Percentiles rank a stretch among this genome's conserved stretches.
Conservation (phyloP, 2,113 vertebrate genomes). For the Petrocephalus microphthalmus region DNA sequence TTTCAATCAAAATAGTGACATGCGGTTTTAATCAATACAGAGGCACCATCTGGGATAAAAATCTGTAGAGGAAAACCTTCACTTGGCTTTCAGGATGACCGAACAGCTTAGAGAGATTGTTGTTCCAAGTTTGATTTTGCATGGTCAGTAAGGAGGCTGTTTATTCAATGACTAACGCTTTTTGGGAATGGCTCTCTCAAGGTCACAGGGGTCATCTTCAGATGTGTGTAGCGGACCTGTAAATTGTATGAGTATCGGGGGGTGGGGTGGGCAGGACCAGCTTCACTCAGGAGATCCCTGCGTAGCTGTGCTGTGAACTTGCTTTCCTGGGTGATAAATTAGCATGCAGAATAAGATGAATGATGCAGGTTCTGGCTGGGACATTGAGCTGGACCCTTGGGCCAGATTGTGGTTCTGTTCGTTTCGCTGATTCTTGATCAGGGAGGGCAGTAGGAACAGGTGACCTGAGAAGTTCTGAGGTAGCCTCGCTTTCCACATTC, state of each 20-base stretch:
- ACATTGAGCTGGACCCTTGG: slow-evolving; percentile 33
- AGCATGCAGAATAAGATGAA: background rate
- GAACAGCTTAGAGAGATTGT: background rate
- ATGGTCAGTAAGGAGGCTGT: slow-evolving; percentile 19
- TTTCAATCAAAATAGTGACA: background rate
- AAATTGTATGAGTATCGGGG: background rate
- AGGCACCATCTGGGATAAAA: background rate
- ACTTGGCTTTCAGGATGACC: slow-evolving; percentile 2
- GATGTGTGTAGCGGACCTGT: slow-evolving; percentile 1
- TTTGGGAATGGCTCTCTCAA: slow-evolving; percentile 26
- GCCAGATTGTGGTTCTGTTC: slow-evolving; percentile 32
- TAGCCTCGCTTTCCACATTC: slow-evolving; percentile 20
- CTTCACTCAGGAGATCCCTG: background rate
- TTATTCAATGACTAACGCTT: slow-evolving; percentile 27
- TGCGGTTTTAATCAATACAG: background rate
- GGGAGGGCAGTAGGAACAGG: slow-evolving; percentile 27
- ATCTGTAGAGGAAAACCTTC: background rate
- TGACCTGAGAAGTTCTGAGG: slow-evolving; percentile 37
- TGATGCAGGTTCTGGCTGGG: slow-evolving; percentile 31
- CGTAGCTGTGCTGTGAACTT: background rate
- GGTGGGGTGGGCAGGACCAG: background rate
- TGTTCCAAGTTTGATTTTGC: slow-evolving; percentile 25
- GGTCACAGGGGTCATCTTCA: slow-evolving; percentile 26
- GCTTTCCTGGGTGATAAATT: slow-evolving; percentile 7
- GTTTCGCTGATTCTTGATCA: slow-evolving; percentile 39